phyloP scores from a whole-genome alignment of 1,140 invertebrate genomes.

The Bombyx mori region ASM3026992v2 NC_085119.1:7612501-7613000 shows the following conservation, averaged over 20 bases:
- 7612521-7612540: neutral
- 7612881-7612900: too few relatives aligned
- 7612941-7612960: too few relatives aligned
- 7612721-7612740: conserved; percentile 8
- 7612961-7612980: too few relatives aligned
- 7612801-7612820: too few relatives aligned
- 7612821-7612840: too few relatives aligned
- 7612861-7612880: too few relatives aligned
- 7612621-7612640: conserved; percentile 16
- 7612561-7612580: too few relatives aligned
- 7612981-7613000: too few relatives aligned
- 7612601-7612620: conserved; percentile 18
- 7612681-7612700: conserved; percentile 12
- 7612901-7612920: too few relatives aligned
- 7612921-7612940: too few relatives aligned
- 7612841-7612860: too few relatives aligned
- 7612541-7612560: neutral
- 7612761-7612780: neutral
- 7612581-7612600: neutral
- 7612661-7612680: conserved; percentile 33
- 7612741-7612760: neutral
- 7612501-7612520: conserved; percentile 9
- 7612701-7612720: conserved; percentile 22
- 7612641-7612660: conserved; percentile 31
- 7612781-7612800: too few relatives aligned